Base-by-base conservation (phyloP, 2,888 invertebrate species). In the Rhagium mordax region DNA sequence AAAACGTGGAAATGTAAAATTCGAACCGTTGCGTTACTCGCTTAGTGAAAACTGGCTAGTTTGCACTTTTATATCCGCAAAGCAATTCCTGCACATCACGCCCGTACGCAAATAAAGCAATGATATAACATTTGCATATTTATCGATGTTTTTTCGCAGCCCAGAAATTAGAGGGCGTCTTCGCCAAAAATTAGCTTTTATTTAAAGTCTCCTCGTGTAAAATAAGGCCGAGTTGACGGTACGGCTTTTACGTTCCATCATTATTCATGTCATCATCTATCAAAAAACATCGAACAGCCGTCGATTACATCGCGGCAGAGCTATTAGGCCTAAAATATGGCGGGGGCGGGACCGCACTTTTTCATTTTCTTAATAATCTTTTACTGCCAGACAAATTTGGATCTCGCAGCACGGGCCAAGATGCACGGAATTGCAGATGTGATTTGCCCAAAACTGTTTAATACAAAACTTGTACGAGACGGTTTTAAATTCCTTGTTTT, bases 231-330 rank as follows among this genome's bases (percentile, higher is more conserved):
- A 70, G 68, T 64, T 66, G 74, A 70, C 72, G 74, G 65, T 74
- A 64, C 60, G 71, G 71, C 73, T 75, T 80, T 74, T 78, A 75
- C 77, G 79, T 77, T 83, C 82, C 78, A 83, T 84, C 84, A 83
- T 84, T 84, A 84, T 84, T 84, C 82, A 84, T 82, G 83, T 83
- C 84, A 81, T 81, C 84, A 84, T 84, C 84, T 83, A 85, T 85
- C 84, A 85, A 83, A 81, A 81, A 82, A 83, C 79, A 82, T 82
- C 81, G 81, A 84, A 82, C 78, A 76, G 78, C 81, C 79, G 81
- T 83, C 84, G 83, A 84, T 84, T 82, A 81, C 78, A 77, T 72
- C 78, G 77, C 78, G 78, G 76, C 75, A 71, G 72, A 76, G 82
- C 80, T 81, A 83, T 83, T 83, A 83, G 79, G 74, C 73, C 72